Evolutionary conservation across 2,113 vertebrate genomes (phyloP).

Genomic region (Labeo catla): DNA sequence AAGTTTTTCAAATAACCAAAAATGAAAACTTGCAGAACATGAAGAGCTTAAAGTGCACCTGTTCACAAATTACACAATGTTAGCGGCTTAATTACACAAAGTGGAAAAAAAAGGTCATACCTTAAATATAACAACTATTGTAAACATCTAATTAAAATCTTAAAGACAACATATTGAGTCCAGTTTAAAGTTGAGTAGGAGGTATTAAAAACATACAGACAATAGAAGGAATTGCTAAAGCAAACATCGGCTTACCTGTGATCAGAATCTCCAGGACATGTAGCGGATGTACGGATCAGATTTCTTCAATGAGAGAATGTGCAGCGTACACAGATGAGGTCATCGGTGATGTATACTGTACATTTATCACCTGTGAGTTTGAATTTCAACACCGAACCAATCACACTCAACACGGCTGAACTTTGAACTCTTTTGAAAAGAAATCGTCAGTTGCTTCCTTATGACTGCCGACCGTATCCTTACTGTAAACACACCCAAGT

Average conservation of each 20-base stretch:
- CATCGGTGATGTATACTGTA: neutral
- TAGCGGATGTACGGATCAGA: neutral
- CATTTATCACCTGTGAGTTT: neutral
- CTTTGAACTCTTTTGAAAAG: constrained; percentile 51
- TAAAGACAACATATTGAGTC: neutral
- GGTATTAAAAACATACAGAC: neutral
- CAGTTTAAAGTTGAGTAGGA: neutral
- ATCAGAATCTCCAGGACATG: constrained; percentile 3
- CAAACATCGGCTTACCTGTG: constrained; percentile 17
- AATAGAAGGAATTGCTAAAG: neutral
- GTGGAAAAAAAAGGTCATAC: neutral
- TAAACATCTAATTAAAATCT: neutral
- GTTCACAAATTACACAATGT: neutral
- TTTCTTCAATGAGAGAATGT: neutral
- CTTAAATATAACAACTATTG: neutral
- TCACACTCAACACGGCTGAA: constrained; percentile 8
- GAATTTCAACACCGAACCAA: neutral
- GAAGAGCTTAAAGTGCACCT: neutral
- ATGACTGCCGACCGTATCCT: neutral
- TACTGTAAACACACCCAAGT: constrained; percentile 26
- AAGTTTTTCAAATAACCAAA: neutral
- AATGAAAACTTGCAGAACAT: neutral
- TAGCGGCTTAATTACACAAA: neutral
- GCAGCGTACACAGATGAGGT: neutral
- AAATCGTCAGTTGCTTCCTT: constrained; percentile 15